These are phyloP conservation scores for Campylomormyrus tamandua DNA, from an alignment of 2,113 vertebrate genomes.

Conservation along the genomic window DNA sequence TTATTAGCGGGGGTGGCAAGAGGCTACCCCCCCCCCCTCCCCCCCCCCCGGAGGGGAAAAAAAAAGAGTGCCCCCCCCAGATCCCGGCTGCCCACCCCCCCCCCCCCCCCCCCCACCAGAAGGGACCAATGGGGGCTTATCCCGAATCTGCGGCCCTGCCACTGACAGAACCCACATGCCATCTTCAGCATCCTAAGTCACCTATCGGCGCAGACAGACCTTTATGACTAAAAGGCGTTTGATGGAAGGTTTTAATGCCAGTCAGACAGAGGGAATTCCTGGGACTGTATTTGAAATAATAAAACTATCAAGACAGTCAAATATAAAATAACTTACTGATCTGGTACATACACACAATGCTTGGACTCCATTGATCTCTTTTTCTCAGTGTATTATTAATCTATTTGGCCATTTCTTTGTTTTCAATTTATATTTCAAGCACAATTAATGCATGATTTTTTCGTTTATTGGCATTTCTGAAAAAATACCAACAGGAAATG, in stretches of 20 bases:
- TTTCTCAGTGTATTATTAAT: neutral
- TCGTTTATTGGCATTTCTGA: neutral
- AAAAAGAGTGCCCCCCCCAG: neutral
- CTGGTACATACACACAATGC: neutral
- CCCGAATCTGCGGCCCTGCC: neutral
- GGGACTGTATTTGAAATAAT: constrained; percentile 6
- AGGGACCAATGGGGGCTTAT: neutral
- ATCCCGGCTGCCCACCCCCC: neutral
- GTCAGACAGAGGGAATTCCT: neutral
- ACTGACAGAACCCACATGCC: neutral
- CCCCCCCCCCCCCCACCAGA: neutral
- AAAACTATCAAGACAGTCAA: neutral
- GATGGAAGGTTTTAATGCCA: neutral
- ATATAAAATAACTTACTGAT: constrained; percentile 26
- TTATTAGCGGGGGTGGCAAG: constrained; percentile 18
- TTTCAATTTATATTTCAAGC: neutral
- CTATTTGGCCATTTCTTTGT: neutral
- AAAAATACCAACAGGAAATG: neutral
- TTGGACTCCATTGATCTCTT: constrained; percentile 18
- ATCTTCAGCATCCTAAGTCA: neutral
- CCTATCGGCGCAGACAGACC: neutral
- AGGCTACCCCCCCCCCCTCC: neutral
- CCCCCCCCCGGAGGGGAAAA: neutral
- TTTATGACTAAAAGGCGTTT: neutral
- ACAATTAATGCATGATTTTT: neutral